These are phyloP conservation scores for Daphoenositta chrysoptera DNA, from an alignment of 2,113 vertebrate species.

Conservation along the genomic window DNA sequence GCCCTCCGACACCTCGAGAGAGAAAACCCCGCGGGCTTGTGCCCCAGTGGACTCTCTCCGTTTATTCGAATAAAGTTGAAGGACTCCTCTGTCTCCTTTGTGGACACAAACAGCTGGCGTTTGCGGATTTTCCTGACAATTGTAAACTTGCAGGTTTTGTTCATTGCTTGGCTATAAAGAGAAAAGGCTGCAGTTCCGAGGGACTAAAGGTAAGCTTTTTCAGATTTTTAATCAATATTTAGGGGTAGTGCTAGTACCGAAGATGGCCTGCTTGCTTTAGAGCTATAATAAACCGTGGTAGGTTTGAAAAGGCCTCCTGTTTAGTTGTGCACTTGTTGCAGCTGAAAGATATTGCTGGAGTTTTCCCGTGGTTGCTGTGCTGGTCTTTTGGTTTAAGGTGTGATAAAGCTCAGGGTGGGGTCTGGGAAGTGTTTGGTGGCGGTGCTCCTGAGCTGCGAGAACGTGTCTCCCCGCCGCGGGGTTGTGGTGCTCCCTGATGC, in stretches of 20 bases:
- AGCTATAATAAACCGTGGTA: not conserved
- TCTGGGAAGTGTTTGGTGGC: not conserved
- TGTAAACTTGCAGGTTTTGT: not conserved
- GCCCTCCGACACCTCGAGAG: not conserved
- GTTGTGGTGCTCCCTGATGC: not conserved
- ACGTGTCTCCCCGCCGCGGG: not conserved
- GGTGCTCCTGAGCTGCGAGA: not conserved
- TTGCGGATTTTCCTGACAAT: not conserved
- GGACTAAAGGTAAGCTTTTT: not conserved
- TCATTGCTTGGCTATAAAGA: not conserved
- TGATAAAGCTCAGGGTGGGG: not conserved
- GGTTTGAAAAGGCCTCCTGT: not conserved
- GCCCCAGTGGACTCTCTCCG: not conserved
- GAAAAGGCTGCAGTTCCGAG: not conserved
- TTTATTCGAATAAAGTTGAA: not conserved
- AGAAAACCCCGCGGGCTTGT: not conserved
- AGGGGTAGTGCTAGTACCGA: not conserved
- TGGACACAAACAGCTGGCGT: not conserved
- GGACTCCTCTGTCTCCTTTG: not conserved
- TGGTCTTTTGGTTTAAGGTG: not conserved
- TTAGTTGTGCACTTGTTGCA: accelerated
- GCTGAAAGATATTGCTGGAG: not conserved
- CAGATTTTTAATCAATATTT: not conserved
- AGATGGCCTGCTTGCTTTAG: not conserved
- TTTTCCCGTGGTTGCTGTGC: not conserved